Percentiles rank a stretch among this genome's conserved stretches.
Evolutionary conservation across 2,113 vertebrate genomes (phyloP).

Genomic region (Cebus imitator): DNA sequence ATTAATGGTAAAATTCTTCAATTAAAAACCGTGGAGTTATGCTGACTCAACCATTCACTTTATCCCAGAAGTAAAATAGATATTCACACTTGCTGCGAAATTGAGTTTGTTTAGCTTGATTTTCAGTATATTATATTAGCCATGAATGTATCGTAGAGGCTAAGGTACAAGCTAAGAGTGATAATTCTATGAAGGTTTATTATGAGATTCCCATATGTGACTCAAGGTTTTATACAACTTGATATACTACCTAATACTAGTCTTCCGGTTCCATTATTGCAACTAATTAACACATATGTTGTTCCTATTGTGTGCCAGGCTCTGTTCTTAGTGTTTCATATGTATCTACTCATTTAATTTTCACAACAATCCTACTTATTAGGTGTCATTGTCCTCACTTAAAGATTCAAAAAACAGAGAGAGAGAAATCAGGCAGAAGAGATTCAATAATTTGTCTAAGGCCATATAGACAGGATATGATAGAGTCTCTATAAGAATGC

Average conservation of each 20-base stretch:
- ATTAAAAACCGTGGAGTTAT: not conserved
- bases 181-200: not conserved
- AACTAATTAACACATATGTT: not conserved
- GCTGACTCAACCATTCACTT: not conserved
- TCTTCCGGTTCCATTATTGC: no score
- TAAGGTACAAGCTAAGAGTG: not conserved
- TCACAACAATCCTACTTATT: not conserved
- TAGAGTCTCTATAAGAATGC: not conserved
- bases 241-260: not conserved
- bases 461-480: not conserved
- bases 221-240: not conserved
- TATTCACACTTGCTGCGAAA: not conserved
- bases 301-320: not conserved
- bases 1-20: not conserved
- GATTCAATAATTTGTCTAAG: not conserved
- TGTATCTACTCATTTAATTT: not conserved
- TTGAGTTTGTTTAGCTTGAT: not conserved
- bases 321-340: not conserved
- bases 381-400: not conserved
- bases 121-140: not conserved
- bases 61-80: not conserved
- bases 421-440: not conserved
- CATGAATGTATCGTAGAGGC: not conserved
- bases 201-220: not conserved
- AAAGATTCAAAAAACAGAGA: not conserved